Evolutionary conservation across 2,888 invertebrate species (phyloP).

Genomic region (Tortricodes alternella): DNA sequence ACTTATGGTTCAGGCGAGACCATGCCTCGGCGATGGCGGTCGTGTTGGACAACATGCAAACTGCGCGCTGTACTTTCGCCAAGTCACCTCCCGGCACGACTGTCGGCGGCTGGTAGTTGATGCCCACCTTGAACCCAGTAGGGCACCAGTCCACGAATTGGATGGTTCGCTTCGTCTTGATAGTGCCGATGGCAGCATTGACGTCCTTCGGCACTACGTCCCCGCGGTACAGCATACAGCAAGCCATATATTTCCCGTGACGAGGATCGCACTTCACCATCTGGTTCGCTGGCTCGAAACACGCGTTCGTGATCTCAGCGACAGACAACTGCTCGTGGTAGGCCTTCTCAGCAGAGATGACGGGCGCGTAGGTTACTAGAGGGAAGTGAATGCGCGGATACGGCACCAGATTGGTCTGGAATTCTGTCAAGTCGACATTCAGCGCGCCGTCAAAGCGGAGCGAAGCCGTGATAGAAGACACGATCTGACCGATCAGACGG

Average conservation of each 20-base stretch:
- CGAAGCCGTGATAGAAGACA: constrained; percentile 95
- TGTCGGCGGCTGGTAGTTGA: constrained; percentile 93
- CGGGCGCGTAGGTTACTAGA: constrained; percentile 94
- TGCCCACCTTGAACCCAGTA: constrained; percentile 89
- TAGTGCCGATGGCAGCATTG: constrained; percentile 95
- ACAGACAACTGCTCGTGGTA: constrained; percentile 96
- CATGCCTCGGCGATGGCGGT: constrained; percentile 99
- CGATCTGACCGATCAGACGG: constrained; percentile 96
- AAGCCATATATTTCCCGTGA: constrained; percentile 96
- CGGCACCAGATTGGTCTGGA: constrained; percentile 96
- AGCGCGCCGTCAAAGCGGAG: constrained; percentile 95
- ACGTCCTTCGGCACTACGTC: constrained; percentile 98
- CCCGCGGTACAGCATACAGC: constrained; percentile 96
- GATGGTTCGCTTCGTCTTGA: constrained; percentile 96
- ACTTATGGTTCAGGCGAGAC: constrained; percentile 97
- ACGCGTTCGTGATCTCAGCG: constrained; percentile 96
- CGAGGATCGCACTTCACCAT: constrained; percentile 97
- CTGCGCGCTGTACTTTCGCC: constrained; percentile 96
- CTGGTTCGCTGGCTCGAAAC: constrained; percentile 97
- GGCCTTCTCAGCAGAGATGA: constrained; percentile 96
- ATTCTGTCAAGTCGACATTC: constrained; percentile 96
- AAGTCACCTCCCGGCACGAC: constrained; percentile 96
- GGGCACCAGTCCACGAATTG: constrained; percentile 97
- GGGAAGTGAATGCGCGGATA: constrained; percentile 98
- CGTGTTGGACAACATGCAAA: constrained; percentile 98